phyloP scores from a whole-genome alignment of 2,888 invertebrate genomes.

The Plemyria rubiginata region DNA sequence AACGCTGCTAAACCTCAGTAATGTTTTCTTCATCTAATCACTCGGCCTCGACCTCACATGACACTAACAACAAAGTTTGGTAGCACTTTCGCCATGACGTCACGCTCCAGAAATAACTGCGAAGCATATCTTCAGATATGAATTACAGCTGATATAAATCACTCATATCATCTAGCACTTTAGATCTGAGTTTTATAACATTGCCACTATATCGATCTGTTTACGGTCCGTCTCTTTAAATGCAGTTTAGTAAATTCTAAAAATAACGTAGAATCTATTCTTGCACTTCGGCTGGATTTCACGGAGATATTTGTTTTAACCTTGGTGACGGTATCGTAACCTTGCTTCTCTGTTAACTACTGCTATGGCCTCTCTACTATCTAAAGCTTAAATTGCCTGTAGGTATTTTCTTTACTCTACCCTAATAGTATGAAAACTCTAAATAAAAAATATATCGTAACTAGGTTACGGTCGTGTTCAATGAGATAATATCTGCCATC shows the following conservation, averaged over 20 bases:
- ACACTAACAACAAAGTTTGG: slow-evolving; percentile 78
- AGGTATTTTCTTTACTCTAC: no score
- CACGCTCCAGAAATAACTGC: slow-evolving; percentile 75
- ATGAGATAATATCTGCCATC: not conserved
- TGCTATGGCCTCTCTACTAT: slow-evolving; percentile 59
- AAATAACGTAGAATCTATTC: slow-evolving; percentile 62
- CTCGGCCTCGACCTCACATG: slow-evolving; percentile 64
- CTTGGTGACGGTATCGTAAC: slow-evolving; percentile 81
- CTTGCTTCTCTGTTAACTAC: slow-evolving; percentile 71
- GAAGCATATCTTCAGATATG: slow-evolving; percentile 29
- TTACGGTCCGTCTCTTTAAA: slow-evolving; percentile 15
- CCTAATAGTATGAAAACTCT: no score
- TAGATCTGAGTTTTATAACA: slow-evolving; percentile 8
- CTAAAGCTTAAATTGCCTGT: slow-evolving; percentile 26
- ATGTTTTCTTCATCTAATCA: slow-evolving; percentile 68
- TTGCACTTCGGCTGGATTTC: slow-evolving; percentile 61
- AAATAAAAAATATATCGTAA: not conserved
- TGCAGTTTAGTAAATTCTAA: slow-evolving; percentile 39
- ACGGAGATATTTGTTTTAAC: slow-evolving; percentile 67
- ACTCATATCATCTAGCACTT: slow-evolving; percentile 7
- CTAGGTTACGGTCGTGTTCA: not conserved
- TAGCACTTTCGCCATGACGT: slow-evolving; percentile 77
- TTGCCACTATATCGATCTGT: not conserved
- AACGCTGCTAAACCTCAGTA: slow-evolving; percentile 65
- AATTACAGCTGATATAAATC: slow-evolving; percentile 20